Evolutionary conservation across 2,797 vertebrate genomes (phyloP), one percentile per base, ranked within the genome.

Genomic region (Okamejei kenojei): DNA sequence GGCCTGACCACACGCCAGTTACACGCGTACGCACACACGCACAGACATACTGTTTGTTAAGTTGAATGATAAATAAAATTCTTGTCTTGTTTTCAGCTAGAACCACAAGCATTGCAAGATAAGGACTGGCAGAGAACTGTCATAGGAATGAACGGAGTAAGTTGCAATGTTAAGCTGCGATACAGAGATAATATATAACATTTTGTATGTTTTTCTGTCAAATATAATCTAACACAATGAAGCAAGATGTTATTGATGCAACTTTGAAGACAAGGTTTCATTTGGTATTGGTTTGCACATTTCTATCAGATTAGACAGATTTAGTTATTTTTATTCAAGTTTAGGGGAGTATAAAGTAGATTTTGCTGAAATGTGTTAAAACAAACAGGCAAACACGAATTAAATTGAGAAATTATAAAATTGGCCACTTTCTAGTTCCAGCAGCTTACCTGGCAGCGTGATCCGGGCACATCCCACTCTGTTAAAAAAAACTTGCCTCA

Each of bases 81-180:
- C 26, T 17, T 65, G 7, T 90, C 7, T 71, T 81, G 94, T 94
- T 95, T 96, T 80, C 96, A 99, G 98, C 95, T 99, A 96, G 98
- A 99, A 93, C 96, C 97, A 0, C 98, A 99, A 94, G 95, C 95
- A 0, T 94, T 99, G 93, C 97, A 98, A 94, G 98, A 97, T 93
- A 98, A 98, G 96, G 98, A 99, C 17, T 99, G 98, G 98, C 98
- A 99, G 93, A 97, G 97, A 94, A 97, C 97, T 0, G 96, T 98
- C 94, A 97, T 99, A 93, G 93, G 96, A 7, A 97, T 98, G 97
- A 98, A 98, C 0, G 98, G 97, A 94, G 98, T 99, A 94, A 95
- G 98, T 97, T 81, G 7, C 78, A 74, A 13, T 17, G 26, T 84
- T 90, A 76, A 58, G 23, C 35, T 77, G 58, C 38, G 21, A 63